Percentiles rank a stretch among this genome's conserved stretches.
These are phyloP conservation scores for Rousettus madagascariensis DNA, from an alignment of 2,797 vertebrate species.

Conservation along the genomic window DNA sequence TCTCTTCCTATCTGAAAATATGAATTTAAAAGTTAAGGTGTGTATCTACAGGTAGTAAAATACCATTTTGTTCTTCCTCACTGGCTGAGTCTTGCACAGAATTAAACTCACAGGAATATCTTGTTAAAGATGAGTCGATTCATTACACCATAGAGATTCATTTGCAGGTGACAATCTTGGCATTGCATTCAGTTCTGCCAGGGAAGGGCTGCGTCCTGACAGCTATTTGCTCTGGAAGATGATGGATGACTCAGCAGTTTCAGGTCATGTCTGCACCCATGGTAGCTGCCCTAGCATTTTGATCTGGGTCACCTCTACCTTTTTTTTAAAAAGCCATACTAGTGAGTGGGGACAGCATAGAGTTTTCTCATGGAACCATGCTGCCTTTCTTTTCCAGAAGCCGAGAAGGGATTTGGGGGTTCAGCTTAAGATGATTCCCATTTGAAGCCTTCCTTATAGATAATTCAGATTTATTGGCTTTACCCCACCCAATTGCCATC, in stretches of 20 bases:
- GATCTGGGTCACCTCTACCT: neutral
- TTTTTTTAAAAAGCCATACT: too few relatives aligned
- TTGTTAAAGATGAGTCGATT: slow-evolving; percentile 49
- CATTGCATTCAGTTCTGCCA: accelerated
- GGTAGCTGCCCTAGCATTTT: neutral
- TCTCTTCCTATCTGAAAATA: slow-evolving; percentile 66
- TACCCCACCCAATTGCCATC: neutral
- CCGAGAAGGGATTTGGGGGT: neutral
- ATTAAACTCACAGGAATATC: slow-evolving; percentile 61
- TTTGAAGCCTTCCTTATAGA: neutral
- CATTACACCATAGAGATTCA: neutral
- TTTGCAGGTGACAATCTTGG: neutral
- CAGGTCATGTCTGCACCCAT: neutral
- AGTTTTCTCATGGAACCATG: neutral
- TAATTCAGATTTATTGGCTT: neutral
- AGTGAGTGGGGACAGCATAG: neutral
- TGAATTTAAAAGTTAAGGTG: slow-evolving; percentile 65
- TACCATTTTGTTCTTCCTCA: slow-evolving; percentile 54
- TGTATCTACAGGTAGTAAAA: slow-evolving; percentile 69
- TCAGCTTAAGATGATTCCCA: neutral
- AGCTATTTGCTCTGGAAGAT: neutral
- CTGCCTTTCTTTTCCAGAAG: neutral
- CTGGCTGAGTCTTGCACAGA: neutral
- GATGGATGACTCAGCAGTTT: neutral
- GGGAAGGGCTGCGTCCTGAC: neutral